These are phyloP conservation scores for Spodoptera frugiperda DNA, from an alignment of 1,140 invertebrate species.

Conservation along the genomic window DNA sequence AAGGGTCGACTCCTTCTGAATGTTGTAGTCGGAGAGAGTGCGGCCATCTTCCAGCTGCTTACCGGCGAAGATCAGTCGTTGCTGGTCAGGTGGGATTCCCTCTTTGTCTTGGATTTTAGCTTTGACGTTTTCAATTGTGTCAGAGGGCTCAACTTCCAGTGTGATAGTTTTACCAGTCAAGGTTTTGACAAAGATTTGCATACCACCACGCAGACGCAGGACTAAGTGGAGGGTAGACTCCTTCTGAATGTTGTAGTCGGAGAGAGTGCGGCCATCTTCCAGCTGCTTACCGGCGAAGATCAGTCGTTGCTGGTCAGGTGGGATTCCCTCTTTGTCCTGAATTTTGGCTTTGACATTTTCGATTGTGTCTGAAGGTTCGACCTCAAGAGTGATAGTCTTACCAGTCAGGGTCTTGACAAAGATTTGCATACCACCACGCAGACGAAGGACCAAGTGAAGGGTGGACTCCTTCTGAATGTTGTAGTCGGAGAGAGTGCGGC, in stretches of 20 bases:
- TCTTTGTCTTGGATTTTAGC: too few relatives aligned
- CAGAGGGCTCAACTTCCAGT: too few relatives aligned
- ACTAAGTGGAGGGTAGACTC: conserved; percentile 10
- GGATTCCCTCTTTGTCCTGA: conserved; percentile 20
- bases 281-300: conserved; percentile 82
- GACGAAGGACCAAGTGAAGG: conserved; percentile 67
- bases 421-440: conserved; percentile 93
- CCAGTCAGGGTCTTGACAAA: conserved; percentile 81
- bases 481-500: conserved; percentile 90
- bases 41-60: conserved; percentile 93
- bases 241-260: conserved; percentile 19
- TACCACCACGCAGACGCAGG: conserved; percentile 8
- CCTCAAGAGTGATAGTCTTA: conserved; percentile 75
- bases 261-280: conserved; percentile 2
- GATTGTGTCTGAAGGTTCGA: conserved; percentile 75
- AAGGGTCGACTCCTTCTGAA: conserved; percentile 91
- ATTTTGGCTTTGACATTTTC: conserved; percentile 48
- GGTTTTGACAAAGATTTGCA: conserved; percentile 35
- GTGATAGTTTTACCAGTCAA: too few relatives aligned
- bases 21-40: conserved; percentile 91
- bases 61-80: conserved; percentile 88
- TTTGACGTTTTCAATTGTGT: too few relatives aligned
- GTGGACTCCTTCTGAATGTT: conserved; percentile 93
- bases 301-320: conserved; percentile 88
- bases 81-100: too few relatives aligned